Evolutionary conservation across 2,888 invertebrate species (phyloP).

Genomic region (Dynastes maya): DNA sequence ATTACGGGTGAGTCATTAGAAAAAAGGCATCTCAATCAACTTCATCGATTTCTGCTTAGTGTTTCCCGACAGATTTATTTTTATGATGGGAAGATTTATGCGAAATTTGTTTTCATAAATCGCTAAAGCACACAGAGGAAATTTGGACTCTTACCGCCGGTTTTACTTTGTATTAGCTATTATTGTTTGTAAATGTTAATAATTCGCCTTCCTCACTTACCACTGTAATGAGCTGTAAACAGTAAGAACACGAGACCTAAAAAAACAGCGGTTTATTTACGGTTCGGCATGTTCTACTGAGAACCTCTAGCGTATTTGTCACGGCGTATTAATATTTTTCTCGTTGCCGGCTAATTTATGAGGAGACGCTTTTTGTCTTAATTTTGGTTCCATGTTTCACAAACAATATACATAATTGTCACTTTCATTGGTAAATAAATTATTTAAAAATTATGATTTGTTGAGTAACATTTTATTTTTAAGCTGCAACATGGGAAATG

Average conservation of each 20-base stretch:
- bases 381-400: not conserved
- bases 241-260: not conserved
- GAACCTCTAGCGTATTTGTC: not conserved
- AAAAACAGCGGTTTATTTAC: not conserved
- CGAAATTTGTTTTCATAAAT: constrained; percentile 23
- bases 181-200: not conserved
- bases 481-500: too few species aligned
- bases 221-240: not conserved
- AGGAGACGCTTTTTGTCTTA: not conserved
- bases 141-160: not conserved
- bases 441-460: too few species aligned
- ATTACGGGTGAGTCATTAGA: constrained; percentile 12
- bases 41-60: constrained; percentile 27
- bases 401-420: not conserved
- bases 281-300: not conserved
- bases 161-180: constrained; percentile 3
- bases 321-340: constrained; percentile 1
- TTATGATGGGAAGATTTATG: constrained; percentile 24
- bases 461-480: too few species aligned
- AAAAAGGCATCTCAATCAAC: constrained; percentile 32
- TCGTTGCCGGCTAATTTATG: not conserved
- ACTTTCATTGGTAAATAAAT: not conserved
- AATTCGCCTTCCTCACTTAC: not conserved
- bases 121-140: not conserved
- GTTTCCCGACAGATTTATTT: constrained; percentile 27